Base-by-base conservation (phyloP, 2,888 invertebrate genomes). In the Oscheius myriophilus region DNA sequence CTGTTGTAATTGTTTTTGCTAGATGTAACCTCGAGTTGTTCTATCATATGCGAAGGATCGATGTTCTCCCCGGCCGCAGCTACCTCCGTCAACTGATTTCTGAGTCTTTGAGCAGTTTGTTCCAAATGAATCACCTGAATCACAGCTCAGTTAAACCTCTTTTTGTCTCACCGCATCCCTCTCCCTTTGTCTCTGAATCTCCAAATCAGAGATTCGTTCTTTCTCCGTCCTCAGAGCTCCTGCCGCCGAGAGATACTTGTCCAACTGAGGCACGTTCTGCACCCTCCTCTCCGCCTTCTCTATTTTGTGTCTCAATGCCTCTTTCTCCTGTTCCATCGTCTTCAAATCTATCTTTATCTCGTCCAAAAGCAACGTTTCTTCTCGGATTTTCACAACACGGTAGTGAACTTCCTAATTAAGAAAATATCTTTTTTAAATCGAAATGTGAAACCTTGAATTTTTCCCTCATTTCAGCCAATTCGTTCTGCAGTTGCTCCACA, bases 311-410 rank as follows among this genome's bases (percentile, higher is more conserved):
- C 85, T 87, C 86, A 93, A 91, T 80, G 92, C 92, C 81, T 93
- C 92, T 86, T 92, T 91, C 87, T 95, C 94, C 64, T 65, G 63
- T 23, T 78, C 78, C 84, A 84, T 84, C 6, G 82, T 70, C 68
- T 91, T 91, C 62, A 94, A 91, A 86, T 94, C 94, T 77, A 92
- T 91, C 79, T 93, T 91, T 70, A 95, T 91, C 88, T 94, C 94
- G 2, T 91, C 90, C 0, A 91, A 90, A n/a, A 92, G 91, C 84
- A 92, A 91, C 39, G 90, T 90, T 59, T 90, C 89, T 41, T 87
- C 66, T 25, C 78, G 69, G 3, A 76, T 69, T 26, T 75, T 76
- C 26, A 78, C 75, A 14, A 79, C 73, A 16, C 75, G 72, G 14
- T 77, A 53, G 55, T 85, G 85, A 11, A 80, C 59, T 57, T 75